Evolutionary conservation across 1,140 invertebrate species (phyloP).

Genomic region (Homalodisca vitripennis): DNA sequence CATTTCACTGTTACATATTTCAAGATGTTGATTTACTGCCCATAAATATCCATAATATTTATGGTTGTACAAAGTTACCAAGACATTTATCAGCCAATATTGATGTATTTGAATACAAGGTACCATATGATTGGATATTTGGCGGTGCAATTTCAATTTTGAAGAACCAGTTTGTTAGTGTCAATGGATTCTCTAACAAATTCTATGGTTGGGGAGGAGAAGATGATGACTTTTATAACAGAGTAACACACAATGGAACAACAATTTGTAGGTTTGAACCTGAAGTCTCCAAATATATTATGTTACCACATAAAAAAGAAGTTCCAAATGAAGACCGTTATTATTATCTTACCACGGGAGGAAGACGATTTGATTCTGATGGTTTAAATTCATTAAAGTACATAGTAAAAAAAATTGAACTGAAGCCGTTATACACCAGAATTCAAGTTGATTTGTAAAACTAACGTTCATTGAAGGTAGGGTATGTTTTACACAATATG

Average conservation of each 20-base stretch:
- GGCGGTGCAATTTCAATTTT: conserved; percentile 75
- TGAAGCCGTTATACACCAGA: conserved; percentile 39
- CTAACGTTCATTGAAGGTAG: background rate
- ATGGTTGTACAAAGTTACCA: conserved; percentile 83
- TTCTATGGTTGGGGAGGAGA: conserved; percentile 89
- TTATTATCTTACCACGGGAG: conserved; percentile 49
- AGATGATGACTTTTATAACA: conserved; percentile 73
- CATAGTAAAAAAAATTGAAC: conserved; percentile 37
- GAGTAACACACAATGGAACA: conserved; percentile 55
- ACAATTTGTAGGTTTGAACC: conserved; percentile 69
- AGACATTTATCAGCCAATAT: conserved; percentile 92
- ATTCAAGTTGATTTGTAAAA: conserved; percentile 40
- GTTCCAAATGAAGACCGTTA: conserved; percentile 46
- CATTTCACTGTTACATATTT: conserved; percentile 87
- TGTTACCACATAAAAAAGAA: conserved; percentile 70
- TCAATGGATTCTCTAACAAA: conserved; percentile 92
- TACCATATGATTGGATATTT: conserved; percentile 71
- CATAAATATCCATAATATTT: conserved; percentile 84
- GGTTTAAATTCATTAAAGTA: conserved; percentile 68
- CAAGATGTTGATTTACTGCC: conserved; percentile 96
- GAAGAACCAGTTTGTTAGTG: conserved; percentile 66
- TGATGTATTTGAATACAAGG: conserved; percentile 81
- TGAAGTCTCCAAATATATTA: conserved; percentile 70
- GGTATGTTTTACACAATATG: no score
- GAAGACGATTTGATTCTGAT: conserved; percentile 58